phyloP scores from a whole-genome alignment of 2,113 vertebrate genomes.

The Macrotis lagotis region DNA sequence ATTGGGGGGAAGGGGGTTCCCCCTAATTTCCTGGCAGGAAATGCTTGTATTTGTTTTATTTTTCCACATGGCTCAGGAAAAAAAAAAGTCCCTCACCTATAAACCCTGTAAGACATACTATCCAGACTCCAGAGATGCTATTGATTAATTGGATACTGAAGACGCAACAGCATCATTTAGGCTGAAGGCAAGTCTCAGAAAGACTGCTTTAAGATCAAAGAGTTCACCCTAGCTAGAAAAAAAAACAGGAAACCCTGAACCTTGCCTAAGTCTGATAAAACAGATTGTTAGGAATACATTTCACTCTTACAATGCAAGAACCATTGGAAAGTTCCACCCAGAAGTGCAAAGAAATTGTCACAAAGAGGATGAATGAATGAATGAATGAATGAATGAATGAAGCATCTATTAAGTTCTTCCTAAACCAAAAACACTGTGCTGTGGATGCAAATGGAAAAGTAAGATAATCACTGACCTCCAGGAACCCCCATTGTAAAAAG shows the following conservation, averaged over 20 bases:
- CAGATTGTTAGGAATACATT: not conserved
- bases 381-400: not conserved
- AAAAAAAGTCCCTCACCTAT: constrained; percentile 34
- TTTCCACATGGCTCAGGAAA: constrained; percentile 37
- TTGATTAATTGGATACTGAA: constrained; percentile 23
- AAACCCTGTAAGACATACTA: not conserved
- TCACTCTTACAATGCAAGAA: not conserved
- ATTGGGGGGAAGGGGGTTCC: constrained; percentile 46
- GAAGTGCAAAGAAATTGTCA: not conserved
- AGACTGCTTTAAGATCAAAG: constrained; percentile 1
- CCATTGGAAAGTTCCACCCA: not conserved
- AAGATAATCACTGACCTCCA: not conserved
- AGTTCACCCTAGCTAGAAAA: not conserved
- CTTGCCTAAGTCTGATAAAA: not conserved
- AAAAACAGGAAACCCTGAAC: not conserved
- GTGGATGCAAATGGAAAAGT: not conserved
- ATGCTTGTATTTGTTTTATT: constrained; percentile 37
- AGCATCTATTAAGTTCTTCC: not conserved
- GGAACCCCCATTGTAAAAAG: not conserved
- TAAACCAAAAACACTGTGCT: not conserved
- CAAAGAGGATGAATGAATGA: not conserved
- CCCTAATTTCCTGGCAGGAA: constrained; percentile 54
- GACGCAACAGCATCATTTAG: not conserved
- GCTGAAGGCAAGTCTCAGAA: not conserved
- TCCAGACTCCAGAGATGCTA: not conserved